Base-by-base conservation (phyloP, 2,888 invertebrate genomes). In the Amorpha juglandis region DNA sequence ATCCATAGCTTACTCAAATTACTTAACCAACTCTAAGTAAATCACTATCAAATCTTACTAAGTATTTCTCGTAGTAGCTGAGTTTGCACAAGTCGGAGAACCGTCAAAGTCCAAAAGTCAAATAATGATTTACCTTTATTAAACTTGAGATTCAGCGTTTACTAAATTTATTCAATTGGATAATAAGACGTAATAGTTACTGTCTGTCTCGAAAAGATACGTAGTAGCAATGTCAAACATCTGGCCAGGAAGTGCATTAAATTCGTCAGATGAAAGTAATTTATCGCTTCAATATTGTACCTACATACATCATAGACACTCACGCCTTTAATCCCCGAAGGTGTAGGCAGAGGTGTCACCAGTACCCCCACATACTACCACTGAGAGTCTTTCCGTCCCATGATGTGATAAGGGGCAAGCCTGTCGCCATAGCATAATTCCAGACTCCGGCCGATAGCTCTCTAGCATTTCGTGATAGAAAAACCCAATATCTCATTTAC, bases 151-250 rank as follows among this genome's bases (percentile, higher is more conserved):
- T 58, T 74, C 73, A 74, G 69, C 68, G 72, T 72, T 73, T 71
- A 75, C 78, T 74, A 78, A 84, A 85, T 86, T 76, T 81, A 78
- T 82, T 83, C 85, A 87, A 87, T 87, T 87, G 87, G 78, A 87
- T 86, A 84, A 86, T 84, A 75, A 81, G 79, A 68, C 70, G 68
- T 68, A 65, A 72, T 71, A 76, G 69, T 72, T 77, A 80, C 75
- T 78, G 78, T 73, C 72, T 72, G 75, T 71, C 69, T 55, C 38
- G 50, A 47, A 62, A 63, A 11, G 48, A 45, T 45, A 35, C 48
- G 3, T n/a, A 35, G 58, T 19, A 58, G 38, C 52, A 6, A 14
- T 33, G 33, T 52, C 52, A 52, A 52, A 58, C 58, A 58, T 38
- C 35, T 58, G 19, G 19, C 1, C 58, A 12, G 58, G 42, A 58